Base-by-base conservation (phyloP, 2,888 invertebrate genomes). In the Dicranocentrus wangi region DNA sequence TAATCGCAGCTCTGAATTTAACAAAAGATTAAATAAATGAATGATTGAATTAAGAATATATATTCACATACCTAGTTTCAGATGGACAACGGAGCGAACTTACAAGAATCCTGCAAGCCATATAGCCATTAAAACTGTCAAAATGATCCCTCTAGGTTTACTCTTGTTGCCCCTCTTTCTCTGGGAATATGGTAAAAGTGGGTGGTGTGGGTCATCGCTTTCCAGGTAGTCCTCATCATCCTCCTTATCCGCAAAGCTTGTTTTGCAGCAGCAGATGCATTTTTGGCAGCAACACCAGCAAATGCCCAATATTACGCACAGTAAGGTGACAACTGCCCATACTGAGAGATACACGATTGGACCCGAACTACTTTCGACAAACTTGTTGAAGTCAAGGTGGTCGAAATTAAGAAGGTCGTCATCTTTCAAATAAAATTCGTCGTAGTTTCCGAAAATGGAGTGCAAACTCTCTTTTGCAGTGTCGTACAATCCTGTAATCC, bases 21-120 rank as follows among this genome's bases (percentile, higher is more conserved):
- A 58, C 21, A 23, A 69, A 27, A 69, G 21, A 5, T n/a, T 2
- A 23, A 51, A 53, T 13, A n/a, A n/a, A n/a, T 55, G 7, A 15
- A 2, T 21, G 55, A 5, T 55, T 23, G 21, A 55, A 55, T 5
- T 15, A n/a, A 17, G 55, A 55, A 21, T 55, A 23, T 21, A 23
- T 5, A 55, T 55, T n/a, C 47, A 5, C 27, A 53, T 53, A 69
- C 1, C 15, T 32, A 42, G 39, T 65, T 15, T 2, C 17, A 17
- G 7, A 28, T 15, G 2, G 42, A 17, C 1, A 28, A 32, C 1
- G 28, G 21, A 17, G 19, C 19, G n/a, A 15, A n/a, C 73, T 73
- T 73, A 73, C 73, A 73, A n/a, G 15, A 65, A 55, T 10, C 39
- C 63, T 13, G 65, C 13, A 19, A 73, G 42, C 73, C 65, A 73